Evolutionary conservation across 30 jellyfish, hydroid and myxozoan genomes (phyloP).

Genomic region (Pseudorhiza aurosa): DNA sequence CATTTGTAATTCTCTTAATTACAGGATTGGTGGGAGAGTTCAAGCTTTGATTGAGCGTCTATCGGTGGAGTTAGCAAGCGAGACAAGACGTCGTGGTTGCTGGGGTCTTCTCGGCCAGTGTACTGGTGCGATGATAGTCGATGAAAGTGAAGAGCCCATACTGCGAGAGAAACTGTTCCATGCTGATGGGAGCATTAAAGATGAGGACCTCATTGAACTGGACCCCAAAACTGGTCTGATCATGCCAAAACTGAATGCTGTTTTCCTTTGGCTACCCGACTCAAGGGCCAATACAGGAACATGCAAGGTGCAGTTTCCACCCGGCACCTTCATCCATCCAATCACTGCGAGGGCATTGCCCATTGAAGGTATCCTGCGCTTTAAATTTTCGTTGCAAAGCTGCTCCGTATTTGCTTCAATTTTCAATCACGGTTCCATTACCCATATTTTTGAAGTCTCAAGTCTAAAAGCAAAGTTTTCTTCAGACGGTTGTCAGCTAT

Average conservation of each 20-base stretch:
- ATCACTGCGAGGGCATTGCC: conserved; percentile 87
- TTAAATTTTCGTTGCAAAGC: too few species aligned
- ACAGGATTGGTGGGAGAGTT: conserved; percentile 84
- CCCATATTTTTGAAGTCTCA: too few species aligned
- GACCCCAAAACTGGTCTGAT: conserved; percentile 91
- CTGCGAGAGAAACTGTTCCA: conserved; percentile 72
- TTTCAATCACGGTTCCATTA: too few species aligned
- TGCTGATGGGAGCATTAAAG: conserved; percentile 83
- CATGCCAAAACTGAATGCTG: conserved; percentile 65
- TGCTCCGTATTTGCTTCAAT: too few species aligned
- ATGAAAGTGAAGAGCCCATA: conserved; percentile 65
- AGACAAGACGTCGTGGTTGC: conserved; percentile 93
- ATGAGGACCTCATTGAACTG: conserved; percentile 45
- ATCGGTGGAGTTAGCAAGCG: conserved; percentile 80
- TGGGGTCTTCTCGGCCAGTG: conserved; percentile 90
- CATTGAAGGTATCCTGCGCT: conserved; percentile 81
- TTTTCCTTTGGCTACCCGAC: conserved; percentile 78
- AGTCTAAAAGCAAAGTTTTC: too few species aligned
- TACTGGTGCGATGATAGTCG: conserved; percentile 82
- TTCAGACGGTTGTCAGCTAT: too few species aligned
- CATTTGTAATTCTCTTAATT: too few species aligned
- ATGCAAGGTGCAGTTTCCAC: conserved; percentile 74
- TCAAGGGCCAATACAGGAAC: conserved; percentile 48
- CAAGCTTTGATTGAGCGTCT: conserved; percentile 74
- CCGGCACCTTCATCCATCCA: conserved; percentile 93